These are phyloP conservation scores for Esox masquinongy DNA, from an alignment of 2,797 vertebrate genomes.

Conservation along the genomic window DNA sequence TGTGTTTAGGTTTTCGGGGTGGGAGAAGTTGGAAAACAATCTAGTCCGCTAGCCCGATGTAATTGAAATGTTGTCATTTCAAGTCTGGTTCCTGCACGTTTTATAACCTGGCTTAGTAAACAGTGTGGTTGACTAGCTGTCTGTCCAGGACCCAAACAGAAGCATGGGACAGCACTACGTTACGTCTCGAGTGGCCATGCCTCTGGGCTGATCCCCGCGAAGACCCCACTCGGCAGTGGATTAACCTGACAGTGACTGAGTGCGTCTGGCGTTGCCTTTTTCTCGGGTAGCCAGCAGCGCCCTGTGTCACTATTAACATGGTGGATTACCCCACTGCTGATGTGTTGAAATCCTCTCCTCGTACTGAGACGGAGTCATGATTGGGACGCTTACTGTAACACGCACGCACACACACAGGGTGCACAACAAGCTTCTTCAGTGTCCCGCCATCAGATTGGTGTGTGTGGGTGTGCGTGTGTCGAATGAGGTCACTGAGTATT, in stretches of 20 bases:
- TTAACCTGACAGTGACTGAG: background rate
- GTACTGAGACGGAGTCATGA: constrained; percentile 47
- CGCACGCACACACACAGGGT: constrained; percentile 21
- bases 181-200: background rate
- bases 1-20: no score
- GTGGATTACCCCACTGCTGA: constrained; percentile 50
- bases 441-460: constrained; percentile 28
- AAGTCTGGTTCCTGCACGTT: no score
- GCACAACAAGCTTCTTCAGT: constrained; percentile 52
- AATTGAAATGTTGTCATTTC: no score
- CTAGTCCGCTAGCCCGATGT: no score
- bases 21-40: no score
- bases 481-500: constrained; percentile 62
- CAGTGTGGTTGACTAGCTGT: no score
- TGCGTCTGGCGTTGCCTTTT: background rate
- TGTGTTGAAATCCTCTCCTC: constrained; percentile 41
- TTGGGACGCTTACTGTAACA: constrained; percentile 57
- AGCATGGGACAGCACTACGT: background rate
- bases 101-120: no score
- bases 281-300: background rate
- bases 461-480: constrained; percentile 7
- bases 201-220: background rate
- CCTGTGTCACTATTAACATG: constrained; percentile 45
- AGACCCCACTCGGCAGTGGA: background rate
- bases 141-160: background rate